These are phyloP conservation scores for Burhinus oedicnemus DNA, from an alignment of 2,113 vertebrate genomes.

Conservation along the genomic window DNA sequence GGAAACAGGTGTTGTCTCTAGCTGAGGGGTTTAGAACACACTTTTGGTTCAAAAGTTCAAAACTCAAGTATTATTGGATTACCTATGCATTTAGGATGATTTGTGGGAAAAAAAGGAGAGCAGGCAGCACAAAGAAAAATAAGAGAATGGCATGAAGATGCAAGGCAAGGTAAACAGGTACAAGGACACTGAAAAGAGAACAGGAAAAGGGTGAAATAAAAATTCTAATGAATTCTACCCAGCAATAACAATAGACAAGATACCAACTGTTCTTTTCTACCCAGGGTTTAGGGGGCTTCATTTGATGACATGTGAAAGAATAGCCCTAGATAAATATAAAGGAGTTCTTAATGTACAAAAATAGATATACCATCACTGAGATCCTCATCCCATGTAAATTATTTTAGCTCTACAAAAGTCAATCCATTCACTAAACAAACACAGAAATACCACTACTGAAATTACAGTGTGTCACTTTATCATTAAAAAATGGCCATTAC, in stretches of 20 bases:
- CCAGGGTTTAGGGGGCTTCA: not conserved
- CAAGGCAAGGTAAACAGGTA: not conserved
- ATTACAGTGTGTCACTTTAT: not conserved
- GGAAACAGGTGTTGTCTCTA: not conserved
- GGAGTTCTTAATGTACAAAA: not conserved
- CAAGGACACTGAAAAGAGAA: not conserved
- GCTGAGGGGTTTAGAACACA: not conserved
- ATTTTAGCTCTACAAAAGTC: not conserved
- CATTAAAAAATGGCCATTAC: not conserved
- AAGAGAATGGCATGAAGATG: not conserved
- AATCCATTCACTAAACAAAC: not conserved
- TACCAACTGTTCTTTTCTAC: not conserved
- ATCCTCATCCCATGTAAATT: not conserved
- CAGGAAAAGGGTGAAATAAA: not conserved
- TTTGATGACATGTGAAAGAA: not conserved
- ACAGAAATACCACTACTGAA: not conserved
- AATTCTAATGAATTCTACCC: not conserved
- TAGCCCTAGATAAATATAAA: not conserved
- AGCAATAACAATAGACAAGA: not conserved
- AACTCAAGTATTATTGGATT: not conserved
- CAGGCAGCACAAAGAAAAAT: not conserved
- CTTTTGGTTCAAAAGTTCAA: not conserved
- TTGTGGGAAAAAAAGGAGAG: not conserved
- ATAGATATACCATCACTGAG: not conserved
- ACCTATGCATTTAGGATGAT: not conserved